Percentiles rank a stretch among this genome's conserved stretches.
These are phyloP conservation scores for Phalacrocorax aristotelis DNA, from an alignment of 2,113 vertebrate species.

Conservation along the genomic window DNA sequence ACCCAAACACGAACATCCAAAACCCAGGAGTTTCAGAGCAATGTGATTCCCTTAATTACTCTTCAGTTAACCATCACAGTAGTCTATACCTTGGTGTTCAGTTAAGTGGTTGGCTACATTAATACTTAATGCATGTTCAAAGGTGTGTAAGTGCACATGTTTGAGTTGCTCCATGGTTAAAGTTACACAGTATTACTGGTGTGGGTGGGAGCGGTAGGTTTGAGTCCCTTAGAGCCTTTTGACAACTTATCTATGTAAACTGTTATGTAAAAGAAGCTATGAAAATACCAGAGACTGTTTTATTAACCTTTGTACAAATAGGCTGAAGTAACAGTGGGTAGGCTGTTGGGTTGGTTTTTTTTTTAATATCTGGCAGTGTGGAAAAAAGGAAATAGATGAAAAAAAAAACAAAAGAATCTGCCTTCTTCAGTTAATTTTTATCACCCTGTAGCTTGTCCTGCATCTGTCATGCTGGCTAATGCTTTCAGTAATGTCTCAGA, in stretches of 20 bases:
- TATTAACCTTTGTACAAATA: neutral
- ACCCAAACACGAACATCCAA: too few species aligned
- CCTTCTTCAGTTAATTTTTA: neutral
- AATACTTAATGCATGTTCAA: neutral
- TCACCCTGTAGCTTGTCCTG: neutral
- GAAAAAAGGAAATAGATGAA: neutral
- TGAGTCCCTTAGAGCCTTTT: neutral
- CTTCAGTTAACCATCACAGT: neutral
- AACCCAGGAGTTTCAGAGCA: neutral
- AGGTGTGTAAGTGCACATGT: neutral
- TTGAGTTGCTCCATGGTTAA: neutral
- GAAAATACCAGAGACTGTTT: neutral
- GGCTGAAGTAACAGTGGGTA: neutral
- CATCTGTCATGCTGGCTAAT: neutral
- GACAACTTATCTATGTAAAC: neutral
- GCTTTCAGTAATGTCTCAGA: neutral
- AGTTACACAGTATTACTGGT: neutral
- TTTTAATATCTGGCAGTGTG: neutral
- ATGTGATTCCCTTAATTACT: neutral
- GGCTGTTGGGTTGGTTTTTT: neutral
- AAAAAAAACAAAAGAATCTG: neutral
- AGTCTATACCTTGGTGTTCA: neutral
- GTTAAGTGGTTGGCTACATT: neutral
- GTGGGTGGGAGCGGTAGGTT: neutral
- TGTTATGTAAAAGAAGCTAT: neutral